A percentile compares a stretch with the other conserved stretches of the same genome.
Evolutionary conservation across 2,888 invertebrate genomes (phyloP).

Genomic region (Cantharis rufa): DNA sequence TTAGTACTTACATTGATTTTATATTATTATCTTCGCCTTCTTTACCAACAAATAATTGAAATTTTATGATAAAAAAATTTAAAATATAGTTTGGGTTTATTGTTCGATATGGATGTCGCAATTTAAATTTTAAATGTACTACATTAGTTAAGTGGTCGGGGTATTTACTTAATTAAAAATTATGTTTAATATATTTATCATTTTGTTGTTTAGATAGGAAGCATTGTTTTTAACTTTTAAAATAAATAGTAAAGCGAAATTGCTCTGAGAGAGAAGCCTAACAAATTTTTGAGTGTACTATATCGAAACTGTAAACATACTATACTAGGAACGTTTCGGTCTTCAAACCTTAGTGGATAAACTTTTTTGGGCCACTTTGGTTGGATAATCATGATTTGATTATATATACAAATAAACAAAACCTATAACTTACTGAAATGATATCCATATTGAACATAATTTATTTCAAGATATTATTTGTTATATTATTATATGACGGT

Average conservation of each 20-base stretch:
- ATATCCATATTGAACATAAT: neutral
- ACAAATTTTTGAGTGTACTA: neutral
- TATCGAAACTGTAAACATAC: conserved; percentile 8
- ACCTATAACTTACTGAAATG: neutral
- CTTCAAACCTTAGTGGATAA: conserved; percentile 24
- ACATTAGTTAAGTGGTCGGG: conserved; percentile 6
- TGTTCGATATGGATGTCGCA: neutral
- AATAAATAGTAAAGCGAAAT: neutral
- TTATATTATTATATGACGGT: neutral
- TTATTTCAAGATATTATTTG: too few relatives aligned
- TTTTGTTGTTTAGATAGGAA: conserved; percentile 1
- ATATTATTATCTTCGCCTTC: neutral
- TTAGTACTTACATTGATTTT: neutral
- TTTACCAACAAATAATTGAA: neutral
- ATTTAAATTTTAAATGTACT: neutral
- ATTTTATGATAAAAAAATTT: neutral
- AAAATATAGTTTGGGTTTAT: neutral
- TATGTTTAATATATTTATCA: neutral
- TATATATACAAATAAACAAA: neutral
- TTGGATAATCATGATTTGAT: neutral
- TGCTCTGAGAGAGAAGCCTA: too few relatives aligned
- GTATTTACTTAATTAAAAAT: conserved; percentile 10
- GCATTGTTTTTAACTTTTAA: neutral
- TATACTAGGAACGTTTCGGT: conserved; percentile 8
- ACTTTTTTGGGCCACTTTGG: conserved; percentile 22